Evolutionary conservation across 2,113 vertebrate species (phyloP).

Genomic region (Sorex araneus): DNA sequence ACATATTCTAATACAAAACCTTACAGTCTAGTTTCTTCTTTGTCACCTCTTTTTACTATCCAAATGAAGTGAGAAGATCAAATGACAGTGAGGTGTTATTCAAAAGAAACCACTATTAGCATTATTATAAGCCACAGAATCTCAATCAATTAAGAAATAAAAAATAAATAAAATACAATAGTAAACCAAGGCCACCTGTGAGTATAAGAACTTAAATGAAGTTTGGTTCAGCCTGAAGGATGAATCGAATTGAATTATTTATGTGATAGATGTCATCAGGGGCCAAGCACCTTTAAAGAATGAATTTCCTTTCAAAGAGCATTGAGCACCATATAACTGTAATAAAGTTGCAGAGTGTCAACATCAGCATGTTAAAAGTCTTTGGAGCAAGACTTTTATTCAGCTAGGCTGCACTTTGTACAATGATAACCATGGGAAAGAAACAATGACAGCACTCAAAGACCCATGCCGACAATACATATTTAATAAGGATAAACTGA

Average conservation of each 20-base stretch:
- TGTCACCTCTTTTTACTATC: constrained; percentile 45
- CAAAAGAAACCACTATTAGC: constrained; percentile 30
- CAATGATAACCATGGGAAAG: constrained; percentile 29
- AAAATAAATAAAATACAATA: background rate
- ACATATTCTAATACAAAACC: constrained; percentile 38
- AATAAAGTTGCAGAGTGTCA: constrained; percentile 62
- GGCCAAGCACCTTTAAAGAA: constrained; percentile 71
- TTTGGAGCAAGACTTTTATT: constrained; percentile 8
- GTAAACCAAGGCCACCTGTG: constrained; percentile 49
- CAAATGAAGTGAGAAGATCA: constrained; percentile 59
- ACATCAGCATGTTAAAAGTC: constrained; percentile 54
- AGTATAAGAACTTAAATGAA: constrained; percentile 72
- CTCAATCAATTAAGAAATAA: too few species aligned
- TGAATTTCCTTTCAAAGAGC: constrained; percentile 83
- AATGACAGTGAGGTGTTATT: constrained; percentile 63
- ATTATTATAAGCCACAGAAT: too few species aligned
- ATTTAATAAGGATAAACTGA: too few species aligned
- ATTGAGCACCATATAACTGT: constrained; percentile 74
- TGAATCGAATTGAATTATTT: constrained; percentile 84
- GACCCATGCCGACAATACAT: too few species aligned
- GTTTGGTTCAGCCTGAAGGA: constrained; percentile 66
- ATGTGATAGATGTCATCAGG: constrained; percentile 73
- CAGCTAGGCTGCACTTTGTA: constrained; percentile 11
- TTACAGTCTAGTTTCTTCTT: constrained; percentile 10
- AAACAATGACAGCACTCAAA: constrained; percentile 29